These are phyloP conservation scores for Rafetus swinhoei DNA, from an alignment of 2,113 vertebrate genomes.

Conservation along the genomic window DNA sequence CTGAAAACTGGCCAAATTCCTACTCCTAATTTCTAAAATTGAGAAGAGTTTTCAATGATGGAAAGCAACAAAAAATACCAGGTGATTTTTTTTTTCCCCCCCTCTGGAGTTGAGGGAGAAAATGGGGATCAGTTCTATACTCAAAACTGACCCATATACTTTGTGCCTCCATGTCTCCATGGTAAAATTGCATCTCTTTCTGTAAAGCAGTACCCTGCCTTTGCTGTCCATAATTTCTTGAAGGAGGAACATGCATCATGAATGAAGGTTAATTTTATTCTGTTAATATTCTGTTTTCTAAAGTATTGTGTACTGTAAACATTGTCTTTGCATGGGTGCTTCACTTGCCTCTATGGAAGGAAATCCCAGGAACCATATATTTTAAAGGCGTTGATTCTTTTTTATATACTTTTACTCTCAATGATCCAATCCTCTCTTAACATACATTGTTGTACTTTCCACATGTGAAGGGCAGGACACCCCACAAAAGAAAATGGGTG, in stretches of 20 bases:
- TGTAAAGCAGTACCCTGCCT: not conserved
- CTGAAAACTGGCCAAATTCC: not conserved
- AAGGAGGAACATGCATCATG: conserved; percentile 15
- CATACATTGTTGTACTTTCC: not conserved
- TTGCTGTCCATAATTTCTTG: not conserved
- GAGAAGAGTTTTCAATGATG: conserved; percentile 18
- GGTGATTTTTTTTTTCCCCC: not conserved
- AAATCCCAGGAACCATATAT: conserved; percentile 12
- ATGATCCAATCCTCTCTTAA: not conserved
- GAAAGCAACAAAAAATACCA: not conserved
- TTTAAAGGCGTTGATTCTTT: conserved; percentile 36
- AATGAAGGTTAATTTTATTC: not conserved
- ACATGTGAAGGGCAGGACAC: not conserved
- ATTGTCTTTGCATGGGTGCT: conserved; percentile 31
- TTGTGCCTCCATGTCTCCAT: not conserved
- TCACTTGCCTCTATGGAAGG: conserved; percentile 20
- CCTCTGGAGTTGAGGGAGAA: not conserved
- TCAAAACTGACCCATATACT: not conserved
- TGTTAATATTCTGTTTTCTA: not conserved
- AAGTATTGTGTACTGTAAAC: not conserved
- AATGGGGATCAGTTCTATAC: not conserved
- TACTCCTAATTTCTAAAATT: not conserved
- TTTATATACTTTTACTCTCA: fast-evolving
- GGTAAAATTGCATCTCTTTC: not conserved
- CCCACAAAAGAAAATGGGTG: not conserved